A percentile compares a stretch with the other conserved stretches of the same genome.
These are phyloP conservation scores for Willisornis vidua DNA, from an alignment of 2,113 vertebrate genomes.

Conservation along the genomic window DNA sequence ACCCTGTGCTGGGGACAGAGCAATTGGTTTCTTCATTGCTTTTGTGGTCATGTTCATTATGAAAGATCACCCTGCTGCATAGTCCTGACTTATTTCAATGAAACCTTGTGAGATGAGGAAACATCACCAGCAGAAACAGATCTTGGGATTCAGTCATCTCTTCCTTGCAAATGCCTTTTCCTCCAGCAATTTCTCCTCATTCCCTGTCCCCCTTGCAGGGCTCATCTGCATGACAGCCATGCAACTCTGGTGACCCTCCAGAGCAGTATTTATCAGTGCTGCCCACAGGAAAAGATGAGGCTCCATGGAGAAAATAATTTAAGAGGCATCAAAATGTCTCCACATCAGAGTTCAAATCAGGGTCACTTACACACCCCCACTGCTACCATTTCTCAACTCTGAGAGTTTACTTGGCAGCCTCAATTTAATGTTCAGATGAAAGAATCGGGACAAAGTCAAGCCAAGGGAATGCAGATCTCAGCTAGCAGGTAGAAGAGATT, in stretches of 20 bases:
- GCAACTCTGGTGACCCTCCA: neutral
- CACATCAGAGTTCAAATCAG: neutral
- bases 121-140: neutral
- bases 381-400: neutral
- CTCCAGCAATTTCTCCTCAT: neutral
- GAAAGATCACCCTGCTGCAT: neutral
- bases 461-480: neutral
- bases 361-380: neutral
- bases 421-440: neutral
- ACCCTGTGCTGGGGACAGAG: neutral
- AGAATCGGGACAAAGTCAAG: neutral
- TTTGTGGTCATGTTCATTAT: accelerated
- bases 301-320: neutral
- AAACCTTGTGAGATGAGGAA: neutral
- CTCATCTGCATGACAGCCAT: neutral
- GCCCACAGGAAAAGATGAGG: neutral
- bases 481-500: neutral
- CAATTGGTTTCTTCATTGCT: neutral
- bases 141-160: accelerated
- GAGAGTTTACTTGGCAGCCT: neutral
- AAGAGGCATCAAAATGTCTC: neutral
- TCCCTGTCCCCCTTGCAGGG: neutral
- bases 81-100: neutral
- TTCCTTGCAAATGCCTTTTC: neutral
- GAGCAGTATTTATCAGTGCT: neutral